Evolutionary conservation across 2,113 vertebrate species (phyloP), one percentile per base, ranked within the genome.

Genomic region (Tachycineta bicolor): DNA sequence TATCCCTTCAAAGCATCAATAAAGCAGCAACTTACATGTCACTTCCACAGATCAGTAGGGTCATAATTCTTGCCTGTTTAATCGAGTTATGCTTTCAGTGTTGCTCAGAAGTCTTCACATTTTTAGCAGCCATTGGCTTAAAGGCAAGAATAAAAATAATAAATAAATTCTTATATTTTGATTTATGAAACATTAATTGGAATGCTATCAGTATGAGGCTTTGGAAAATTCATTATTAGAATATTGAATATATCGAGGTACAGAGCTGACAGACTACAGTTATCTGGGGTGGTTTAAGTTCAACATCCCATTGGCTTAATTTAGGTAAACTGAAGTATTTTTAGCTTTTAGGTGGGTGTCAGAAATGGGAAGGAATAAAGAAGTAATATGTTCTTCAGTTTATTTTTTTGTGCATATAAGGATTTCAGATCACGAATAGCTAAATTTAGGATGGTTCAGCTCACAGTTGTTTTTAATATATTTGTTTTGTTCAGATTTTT

Each of bases 151-250:
- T 91, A 82, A 91, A 95, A 75, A 52, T 67, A 91, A 75, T 17
- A 93, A 19, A 52, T 74, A 71, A 81, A 71, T 34, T 11, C 63
- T 41, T 20, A 2, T 69, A 55, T 94, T 96, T 96, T 94, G 41
- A 53, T 73, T 92, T 78, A 92, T 65, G 68, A 92, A 92, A 37
- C 23, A 58, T 80, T 84, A 26, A 58, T 20, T 95, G 94, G 96
- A 95, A 91, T 95, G 41, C 47, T 93, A 28, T 81, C 59, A 67
- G 12, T 68, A 47, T 81, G 63, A 93, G 70, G 18, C 46, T 46
- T 49, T 89, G 64, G 28, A 63, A 96, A 86, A 67, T 92, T 88
- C 16, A 69, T 93, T 60, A 68, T 65, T 83, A 33, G 28, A 67
- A 62, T 37, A 10, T 47, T 85, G 56, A 87, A 70, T 83, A 59